A percentile compares a stretch with the other conserved stretches of the same genome.
phyloP scores from a whole-genome alignment of 1,140 invertebrate genomes.

The Zaprionus ornatus region DNA sequence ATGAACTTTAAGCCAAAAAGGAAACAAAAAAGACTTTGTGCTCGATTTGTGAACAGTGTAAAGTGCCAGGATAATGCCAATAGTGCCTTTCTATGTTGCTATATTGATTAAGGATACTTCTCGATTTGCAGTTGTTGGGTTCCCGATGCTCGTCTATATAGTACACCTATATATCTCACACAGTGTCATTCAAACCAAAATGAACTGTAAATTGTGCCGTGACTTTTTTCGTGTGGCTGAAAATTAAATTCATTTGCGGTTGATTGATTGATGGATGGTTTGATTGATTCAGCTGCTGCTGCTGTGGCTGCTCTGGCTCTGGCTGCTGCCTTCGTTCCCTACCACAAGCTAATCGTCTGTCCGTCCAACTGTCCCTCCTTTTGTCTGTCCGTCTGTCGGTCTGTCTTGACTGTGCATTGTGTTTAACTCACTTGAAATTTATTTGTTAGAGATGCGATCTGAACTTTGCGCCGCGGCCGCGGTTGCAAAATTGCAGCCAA shows the following conservation, averaged over 20 bases:
- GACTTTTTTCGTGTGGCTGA: slow-evolving; percentile 38
- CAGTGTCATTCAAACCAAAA: slow-evolving; percentile 30
- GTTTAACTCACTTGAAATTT: slow-evolving; percentile 67
- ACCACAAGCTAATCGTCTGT: slow-evolving; percentile 7
- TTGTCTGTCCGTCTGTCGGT: slow-evolving; percentile 29
- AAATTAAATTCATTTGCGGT: slow-evolving; percentile 75
- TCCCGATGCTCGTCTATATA: background rate
- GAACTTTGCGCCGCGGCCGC: slow-evolving; percentile 59
- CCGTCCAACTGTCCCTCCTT: slow-evolving; percentile 9
- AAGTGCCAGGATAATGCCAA: slow-evolving; percentile 21
- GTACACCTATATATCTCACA: background rate
- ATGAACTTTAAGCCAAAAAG: slow-evolving; percentile 20
- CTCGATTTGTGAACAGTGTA: background rate
- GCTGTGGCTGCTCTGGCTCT: slow-evolving; percentile 20
- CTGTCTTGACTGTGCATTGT: slow-evolving; percentile 66
- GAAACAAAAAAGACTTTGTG: slow-evolving; percentile 25
- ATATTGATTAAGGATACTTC: slow-evolving; percentile 4
- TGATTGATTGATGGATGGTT: slow-evolving; percentile 80
- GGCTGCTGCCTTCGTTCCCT: slow-evolving; percentile 7
- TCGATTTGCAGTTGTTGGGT: background rate
- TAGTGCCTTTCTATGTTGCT: background rate
- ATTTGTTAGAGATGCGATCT: slow-evolving; percentile 72
- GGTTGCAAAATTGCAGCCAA: slow-evolving; percentile 49
- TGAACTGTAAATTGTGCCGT: slow-evolving; percentile 50
- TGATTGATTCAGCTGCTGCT: slow-evolving; percentile 68